Evolutionary conservation across 2,888 invertebrate species (phyloP).

Genomic region (Isoperla grammatica): DNA sequence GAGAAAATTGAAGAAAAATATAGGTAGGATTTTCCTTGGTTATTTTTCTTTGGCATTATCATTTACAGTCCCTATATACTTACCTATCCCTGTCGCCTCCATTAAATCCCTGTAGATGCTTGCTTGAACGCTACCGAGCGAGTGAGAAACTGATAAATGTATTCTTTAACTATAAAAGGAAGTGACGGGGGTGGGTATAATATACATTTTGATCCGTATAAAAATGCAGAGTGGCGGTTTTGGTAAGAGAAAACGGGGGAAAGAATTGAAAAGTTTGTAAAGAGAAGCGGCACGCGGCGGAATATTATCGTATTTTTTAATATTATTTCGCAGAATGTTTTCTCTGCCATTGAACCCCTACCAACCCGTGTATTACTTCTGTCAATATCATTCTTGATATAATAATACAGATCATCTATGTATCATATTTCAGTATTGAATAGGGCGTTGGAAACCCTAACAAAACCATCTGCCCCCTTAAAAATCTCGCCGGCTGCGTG

Average conservation of each 20-base stretch:
- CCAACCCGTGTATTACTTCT: conserved; percentile 18
- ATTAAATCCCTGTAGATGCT: no score
- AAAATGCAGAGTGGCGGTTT: neutral
- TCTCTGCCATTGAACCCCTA: neutral
- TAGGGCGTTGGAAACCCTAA: conserved; percentile 16
- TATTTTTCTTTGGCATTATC: neutral
- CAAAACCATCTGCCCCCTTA: conserved; percentile 3
- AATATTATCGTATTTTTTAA: neutral
- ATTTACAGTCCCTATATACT: neutral
- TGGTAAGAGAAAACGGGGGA: neutral
- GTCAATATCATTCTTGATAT: conserved; percentile 16
- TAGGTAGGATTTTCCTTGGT: neutral
- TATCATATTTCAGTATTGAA: conserved; percentile 24
- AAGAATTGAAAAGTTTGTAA: neutral
- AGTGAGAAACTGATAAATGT: neutral
- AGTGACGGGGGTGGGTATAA: neutral
- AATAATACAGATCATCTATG: conserved; percentile 25
- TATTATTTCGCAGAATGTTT: conserved; percentile 9
- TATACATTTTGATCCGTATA: neutral
- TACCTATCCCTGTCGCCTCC: neutral
- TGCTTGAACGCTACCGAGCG: no score
- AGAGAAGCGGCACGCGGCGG: neutral
- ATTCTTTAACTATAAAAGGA: neutral
- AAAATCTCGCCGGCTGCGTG: conserved; percentile 5
- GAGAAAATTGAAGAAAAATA: conserved; percentile 9